These are phyloP conservation scores for Takifugu bimaculatus DNA, from an alignment of 2,113 vertebrate genomes.

Conservation along the genomic window DNA sequence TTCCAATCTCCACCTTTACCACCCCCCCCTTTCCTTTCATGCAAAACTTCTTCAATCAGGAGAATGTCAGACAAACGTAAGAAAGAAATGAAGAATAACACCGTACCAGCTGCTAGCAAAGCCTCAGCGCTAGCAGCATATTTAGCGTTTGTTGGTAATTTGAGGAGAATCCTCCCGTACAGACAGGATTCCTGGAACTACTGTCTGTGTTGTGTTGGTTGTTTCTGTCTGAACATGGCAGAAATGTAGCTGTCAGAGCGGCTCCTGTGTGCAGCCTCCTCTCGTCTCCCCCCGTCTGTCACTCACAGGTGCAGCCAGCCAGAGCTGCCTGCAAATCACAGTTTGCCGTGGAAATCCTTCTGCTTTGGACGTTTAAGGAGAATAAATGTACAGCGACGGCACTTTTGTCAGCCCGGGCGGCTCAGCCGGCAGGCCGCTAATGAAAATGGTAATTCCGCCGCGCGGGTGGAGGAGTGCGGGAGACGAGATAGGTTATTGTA, in stretches of 20 bases:
- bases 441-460: conserved; percentile 33
- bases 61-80: background rate
- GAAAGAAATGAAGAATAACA: too few relatives aligned
- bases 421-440: conserved; percentile 12
- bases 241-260: conserved; percentile 2
- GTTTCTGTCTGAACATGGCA: background rate
- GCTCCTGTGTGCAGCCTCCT: conserved; percentile 7
- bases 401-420: conserved; percentile 16
- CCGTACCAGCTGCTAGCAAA: too few relatives aligned
- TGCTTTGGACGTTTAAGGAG: conserved; percentile 7
- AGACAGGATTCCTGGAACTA: background rate
- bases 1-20: conserved; percentile 1
- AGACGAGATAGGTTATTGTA: background rate
- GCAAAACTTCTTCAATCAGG: background rate
- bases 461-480: background rate
- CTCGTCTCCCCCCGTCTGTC: conserved; percentile 18
- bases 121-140: background rate
- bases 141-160: background rate
- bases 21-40: background rate
- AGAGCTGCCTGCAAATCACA: conserved; percentile 15
- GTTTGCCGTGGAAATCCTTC: conserved; percentile 13
- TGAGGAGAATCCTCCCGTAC: too few relatives aligned
- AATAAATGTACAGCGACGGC: background rate
- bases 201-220: background rate
- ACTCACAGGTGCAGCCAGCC: conserved; percentile 28